Evolutionary conservation across 2,797 vertebrate species (phyloP).

Genomic region (Ambastaia sidthimunki): DNA sequence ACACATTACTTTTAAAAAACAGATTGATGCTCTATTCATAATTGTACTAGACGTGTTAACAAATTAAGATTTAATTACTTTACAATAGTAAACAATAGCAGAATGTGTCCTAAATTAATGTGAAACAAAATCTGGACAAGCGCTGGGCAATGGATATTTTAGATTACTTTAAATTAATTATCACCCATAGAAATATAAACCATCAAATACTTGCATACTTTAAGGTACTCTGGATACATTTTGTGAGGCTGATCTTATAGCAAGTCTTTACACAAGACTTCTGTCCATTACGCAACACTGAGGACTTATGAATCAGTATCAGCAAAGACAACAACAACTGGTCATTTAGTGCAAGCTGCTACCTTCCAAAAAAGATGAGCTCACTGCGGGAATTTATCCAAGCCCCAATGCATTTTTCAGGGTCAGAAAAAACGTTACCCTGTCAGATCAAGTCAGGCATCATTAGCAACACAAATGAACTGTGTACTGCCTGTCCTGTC

Average conservation of each 20-base stretch:
- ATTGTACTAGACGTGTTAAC: too few species aligned
- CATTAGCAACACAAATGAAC: conserved; percentile 54
- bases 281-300: conserved; percentile 68
- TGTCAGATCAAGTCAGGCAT: conserved; percentile 73
- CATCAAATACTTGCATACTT: conserved; percentile 5
- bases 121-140: neutral
- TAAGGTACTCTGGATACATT: neutral
- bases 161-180: too few species aligned
- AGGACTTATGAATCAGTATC: conserved; percentile 73
- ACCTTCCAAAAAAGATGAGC: conserved; percentile 74
- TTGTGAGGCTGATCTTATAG: conserved; percentile 10
- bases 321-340: conserved; percentile 65
- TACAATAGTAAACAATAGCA: too few species aligned
- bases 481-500: conserved; percentile 52
- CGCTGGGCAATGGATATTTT: neutral
- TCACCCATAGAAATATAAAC: neutral
- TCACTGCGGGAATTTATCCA: conserved; percentile 77
- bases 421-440: conserved; percentile 72
- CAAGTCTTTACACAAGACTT: conserved; percentile 26
- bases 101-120: too few species aligned
- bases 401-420: conserved; percentile 73
- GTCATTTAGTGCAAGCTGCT: conserved; percentile 64
- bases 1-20: too few species aligned
- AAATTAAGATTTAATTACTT: too few species aligned
- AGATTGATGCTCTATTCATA: too few species aligned